Conservation (phyloP, 2,797 vertebrate genomes). For the Periophthalmus magnuspinnatus region DNA sequence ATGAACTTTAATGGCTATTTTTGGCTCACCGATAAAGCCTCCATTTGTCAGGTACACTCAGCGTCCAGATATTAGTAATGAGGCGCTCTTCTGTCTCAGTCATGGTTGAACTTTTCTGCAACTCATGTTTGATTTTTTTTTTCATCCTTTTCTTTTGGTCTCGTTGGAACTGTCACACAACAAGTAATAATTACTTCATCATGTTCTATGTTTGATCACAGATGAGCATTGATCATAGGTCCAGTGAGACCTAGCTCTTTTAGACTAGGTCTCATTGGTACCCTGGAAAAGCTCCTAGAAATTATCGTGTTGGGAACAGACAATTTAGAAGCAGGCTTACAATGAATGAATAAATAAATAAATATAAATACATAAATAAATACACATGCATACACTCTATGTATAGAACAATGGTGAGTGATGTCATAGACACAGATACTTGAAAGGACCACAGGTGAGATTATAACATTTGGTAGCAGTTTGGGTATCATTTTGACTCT, state of each 20-base stretch:
- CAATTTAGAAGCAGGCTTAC: no score
- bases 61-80: constrained; percentile 81
- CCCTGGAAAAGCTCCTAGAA: not conserved
- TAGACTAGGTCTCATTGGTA: no score
- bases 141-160: constrained; percentile 84
- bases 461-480: not conserved
- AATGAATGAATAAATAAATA: no score
- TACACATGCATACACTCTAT: no score
- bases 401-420: no score
- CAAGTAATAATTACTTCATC: not conserved
- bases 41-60: constrained; percentile 83
- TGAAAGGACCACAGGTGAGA: no score
- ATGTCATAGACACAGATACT: no score
- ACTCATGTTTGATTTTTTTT: constrained; percentile 74
- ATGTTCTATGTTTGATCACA: not conserved
- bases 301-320: no score
- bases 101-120: constrained; percentile 79
- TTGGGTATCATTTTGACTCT: not conserved
- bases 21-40: constrained; percentile 86
- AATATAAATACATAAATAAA: no score
- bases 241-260: not conserved
- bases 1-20: not conserved
- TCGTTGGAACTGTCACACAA: constrained; percentile 69
- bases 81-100: constrained; percentile 69
- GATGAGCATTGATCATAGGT: no score